Evolutionary conservation across 1,140 invertebrate species (phyloP), one percentile per base, ranked within the genome.

Genomic region (Ericerus pela): DNA sequence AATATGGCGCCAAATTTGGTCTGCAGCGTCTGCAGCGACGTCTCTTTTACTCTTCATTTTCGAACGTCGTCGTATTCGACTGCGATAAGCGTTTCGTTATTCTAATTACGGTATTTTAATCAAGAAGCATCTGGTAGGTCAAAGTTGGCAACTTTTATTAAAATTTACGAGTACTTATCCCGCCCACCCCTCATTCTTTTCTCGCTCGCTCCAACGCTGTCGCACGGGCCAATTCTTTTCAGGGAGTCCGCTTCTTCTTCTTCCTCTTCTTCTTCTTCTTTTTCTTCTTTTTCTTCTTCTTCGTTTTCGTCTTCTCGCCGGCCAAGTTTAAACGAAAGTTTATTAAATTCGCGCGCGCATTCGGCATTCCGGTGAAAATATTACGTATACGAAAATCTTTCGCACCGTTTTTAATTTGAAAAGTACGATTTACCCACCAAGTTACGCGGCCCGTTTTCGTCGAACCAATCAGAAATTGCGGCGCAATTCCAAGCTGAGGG

Each of bases 281-380:
- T n/a, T n/a, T n/a, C n/a, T n/a, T n/a, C n/a, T n/a, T n/a, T n/a
- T n/a, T n/a, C n/a, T n/a, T n/a, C n/a, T n/a, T n/a, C n/a, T n/a
- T n/a, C n/a, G n/a, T n/a, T n/a, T n/a, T n/a, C n/a, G n/a, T n/a
- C n/a, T n/a, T n/a, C n/a, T n/a, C n/a, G n/a, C n/a, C n/a, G n/a
- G 20, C 41, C 20, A 47, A 47, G 41, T 47, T 47, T 47, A 47
- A 47, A 47, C 41, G n/a, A 47, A 47, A 47, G 20, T 47, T 47
- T 47, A 47, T 47, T 47, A 47, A 47, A 47, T 47, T 47, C 41
- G n/a, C 41, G 41, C 41, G 41, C 41, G n/a, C n/a, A n/a, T n/a
- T n/a, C n/a, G 30, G n/a, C 30, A n/a, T 24, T 24, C 22, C 11
- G 41, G 16, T 10, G 20, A 47, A 47, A 47, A 22, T 22, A 47